Base-by-base conservation (phyloP, 2,797 vertebrate species). In the Darevskia nairensis region DNA sequence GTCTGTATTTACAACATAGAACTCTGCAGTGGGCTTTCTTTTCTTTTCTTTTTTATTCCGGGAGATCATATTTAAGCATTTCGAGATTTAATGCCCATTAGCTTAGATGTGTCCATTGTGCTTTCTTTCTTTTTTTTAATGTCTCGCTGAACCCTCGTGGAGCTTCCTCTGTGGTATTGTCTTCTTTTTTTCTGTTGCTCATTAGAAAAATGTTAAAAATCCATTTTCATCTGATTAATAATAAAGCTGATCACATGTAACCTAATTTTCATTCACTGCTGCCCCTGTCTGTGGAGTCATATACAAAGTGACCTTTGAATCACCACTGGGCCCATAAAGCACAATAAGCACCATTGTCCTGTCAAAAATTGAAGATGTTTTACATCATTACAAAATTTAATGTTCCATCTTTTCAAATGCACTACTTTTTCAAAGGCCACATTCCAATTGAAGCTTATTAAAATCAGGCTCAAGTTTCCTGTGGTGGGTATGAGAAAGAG, bases 221-320 rank as follows among this genome's bases (percentile, higher is more conserved):
- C 98, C 98, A 98, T 99, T 99, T 99, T 99, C 98, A 98, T 98
- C 98, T 98, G 98, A 99, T 99, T 99, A 99, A 99, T 99, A 99
- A 98, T 98, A 98, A 98, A 98, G 98, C 98, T 98, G 98, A 98
- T 99, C 98, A 98, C 98, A 98, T 98, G 98, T 99, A 99, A 99
- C 98, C 98, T 98, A 98, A 99, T 99, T 99, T 99, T 98, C 98
- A 98, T 98, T 98, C 98, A 97, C 98, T 97, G 97, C 98, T 97
- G 97, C 98, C 98, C 98, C 98, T 98, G 98, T 98, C 98, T 97
- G 96, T 96, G 96, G 96, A 97, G 98, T 98, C 98, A 98, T 98
- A 98, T 98, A 98, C 97, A 97, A 97, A 97, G 97, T 98, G 98
- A 99, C 99, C 98, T 99, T 99, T 98, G 98, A 98, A 98, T 98